Percentiles rank a stretch among this genome's conserved stretches.
phyloP scores from a whole-genome alignment of 1,140 invertebrate genomes.

The Ericerus pela region DNA sequence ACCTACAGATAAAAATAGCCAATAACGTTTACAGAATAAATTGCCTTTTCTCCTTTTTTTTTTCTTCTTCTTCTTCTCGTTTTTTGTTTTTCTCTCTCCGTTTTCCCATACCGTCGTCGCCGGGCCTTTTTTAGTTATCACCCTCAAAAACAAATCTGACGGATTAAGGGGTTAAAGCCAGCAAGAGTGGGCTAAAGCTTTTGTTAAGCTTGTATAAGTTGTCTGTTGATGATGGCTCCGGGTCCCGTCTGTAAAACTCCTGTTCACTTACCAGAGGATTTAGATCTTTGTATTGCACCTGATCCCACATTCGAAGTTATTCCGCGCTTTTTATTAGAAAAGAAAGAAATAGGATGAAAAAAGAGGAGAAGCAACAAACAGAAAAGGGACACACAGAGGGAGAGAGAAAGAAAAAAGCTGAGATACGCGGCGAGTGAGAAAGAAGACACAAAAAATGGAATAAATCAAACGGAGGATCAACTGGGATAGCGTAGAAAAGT shows the following conservation, averaged over 20 bases:
- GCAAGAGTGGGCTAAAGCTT: conserved; percentile 2
- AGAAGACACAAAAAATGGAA: conserved; percentile 11
- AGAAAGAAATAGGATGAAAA: neutral
- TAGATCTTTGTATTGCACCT: conserved; percentile 7
- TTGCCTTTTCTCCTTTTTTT: too few species aligned
- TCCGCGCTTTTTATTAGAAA: conserved; percentile 9
- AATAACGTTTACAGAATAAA: conserved; percentile 11
- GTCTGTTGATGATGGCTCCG: conserved; percentile 10
- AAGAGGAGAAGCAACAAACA: neutral
- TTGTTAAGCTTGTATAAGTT: conserved; percentile 4
- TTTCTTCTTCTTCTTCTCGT: too few species aligned
- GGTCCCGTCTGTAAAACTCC: conserved; percentile 8
- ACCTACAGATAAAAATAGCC: conserved; percentile 11
- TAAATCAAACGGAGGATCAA: conserved; percentile 10
- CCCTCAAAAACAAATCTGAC: conserved; percentile 2
- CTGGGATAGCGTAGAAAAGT: conserved; percentile 7
- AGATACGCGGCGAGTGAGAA: too few species aligned
- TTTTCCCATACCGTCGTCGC: conserved; percentile 7
- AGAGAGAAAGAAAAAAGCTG: neutral
- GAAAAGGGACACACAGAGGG: neutral
- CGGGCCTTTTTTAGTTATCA: conserved; percentile 10
- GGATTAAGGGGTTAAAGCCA: conserved; percentile 6
- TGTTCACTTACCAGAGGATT: conserved; percentile 11
- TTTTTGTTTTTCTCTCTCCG: too few species aligned
- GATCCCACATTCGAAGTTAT: conserved; percentile 8